Base-by-base conservation (phyloP, 2,113 vertebrate genomes). In the Boulengeromyrus knoepffleri region DNA sequence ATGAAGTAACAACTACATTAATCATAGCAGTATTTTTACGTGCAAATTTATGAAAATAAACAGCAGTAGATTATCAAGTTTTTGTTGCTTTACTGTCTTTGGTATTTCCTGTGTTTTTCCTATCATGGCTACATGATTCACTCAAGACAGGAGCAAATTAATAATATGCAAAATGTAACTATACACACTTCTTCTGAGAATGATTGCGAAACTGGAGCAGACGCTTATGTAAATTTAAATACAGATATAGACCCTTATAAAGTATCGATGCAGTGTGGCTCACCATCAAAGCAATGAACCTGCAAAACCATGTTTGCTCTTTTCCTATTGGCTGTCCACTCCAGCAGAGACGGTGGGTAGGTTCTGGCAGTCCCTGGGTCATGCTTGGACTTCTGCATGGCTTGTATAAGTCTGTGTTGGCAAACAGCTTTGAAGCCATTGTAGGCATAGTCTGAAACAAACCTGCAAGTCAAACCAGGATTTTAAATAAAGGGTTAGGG, bases 401-500 rank as follows among this genome's bases (percentile, higher is more conserved):
- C 97, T 17, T 98, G 98, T 93, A 99, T 95, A 93, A 99, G 96
- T 90, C 97, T 97, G 91, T 97, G 97, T 92, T 99, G 99, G 94
- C 98, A 99, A 88, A 98, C 93, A 0, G 97, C 95, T 93, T 97
- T 95, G 93, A 97, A 99, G 84, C 97, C 98, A 0, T 97, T 94
- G 0, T 93, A 97, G 47, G 97, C 99, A 0, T 97, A 95, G 92
- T 98, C 97, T 0, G 97, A 98, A 62, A 98, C 96, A 2, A 97
- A 98, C 93, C 97, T 98, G 91, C 36, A 89, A 94, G 39, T 94
- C 92, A 94, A 93, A 92, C 94, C 94, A 83, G 46, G 49, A 39
- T 36, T 19, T 74, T n/a, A 13, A 36, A 27, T 36, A 6, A 49
- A 1, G 39, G 56, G 58, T 10, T 21, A 19, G 1, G 45, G 45